Evolutionary conservation across 1,140 invertebrate genomes (phyloP), one percentile per base, ranked within the genome.

Genomic region (Orius laevigatus): DNA sequence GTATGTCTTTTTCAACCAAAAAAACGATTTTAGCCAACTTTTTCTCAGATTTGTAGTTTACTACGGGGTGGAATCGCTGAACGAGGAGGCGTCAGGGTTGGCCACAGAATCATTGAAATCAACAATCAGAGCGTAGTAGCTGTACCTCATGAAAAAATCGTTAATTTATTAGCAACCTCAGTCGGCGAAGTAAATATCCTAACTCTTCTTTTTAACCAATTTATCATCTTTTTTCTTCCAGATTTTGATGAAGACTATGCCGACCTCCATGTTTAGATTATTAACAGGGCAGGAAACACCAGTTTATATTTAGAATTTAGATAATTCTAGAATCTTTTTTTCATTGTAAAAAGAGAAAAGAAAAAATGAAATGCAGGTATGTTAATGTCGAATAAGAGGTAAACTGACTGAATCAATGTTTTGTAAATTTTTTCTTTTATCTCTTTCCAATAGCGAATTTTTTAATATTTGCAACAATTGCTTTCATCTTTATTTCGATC

Each of bases 211-310:
- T 51, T 48, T 19, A 48, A 20, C 32, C 33, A 35, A 49, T 48
- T 53, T 53, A 31, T 16, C 5, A 14, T 49, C 49, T 19, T 50
- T 53, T 43, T 55, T 51, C 41, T 76, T 79, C 16, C 72, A 96
- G 91, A 98, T 99, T 59, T 75, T 96, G 54, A 98, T 99, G 94
- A 98, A 97, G 70, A 99, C 95, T 44, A 98, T 98, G 95, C 95
- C 95, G 53, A 98, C 95, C 51, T 98, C 95, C 45, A 98, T 99
- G 88, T 99, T 96, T 73, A 79, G 94, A 59, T 72, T 99, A 63
- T 71, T 99, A 61, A 98, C 95, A 51, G 95, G 95, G 49, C 95
- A 98, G 71, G 95, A 98, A 71, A 91, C 90, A 62, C 95, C 95
- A 57, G 86, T 96, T 68, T 98, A 96, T 70, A 97, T 98, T 70